Conservation (phyloP, 1,140 invertebrate genomes). For the Formica exsecta region DNA sequence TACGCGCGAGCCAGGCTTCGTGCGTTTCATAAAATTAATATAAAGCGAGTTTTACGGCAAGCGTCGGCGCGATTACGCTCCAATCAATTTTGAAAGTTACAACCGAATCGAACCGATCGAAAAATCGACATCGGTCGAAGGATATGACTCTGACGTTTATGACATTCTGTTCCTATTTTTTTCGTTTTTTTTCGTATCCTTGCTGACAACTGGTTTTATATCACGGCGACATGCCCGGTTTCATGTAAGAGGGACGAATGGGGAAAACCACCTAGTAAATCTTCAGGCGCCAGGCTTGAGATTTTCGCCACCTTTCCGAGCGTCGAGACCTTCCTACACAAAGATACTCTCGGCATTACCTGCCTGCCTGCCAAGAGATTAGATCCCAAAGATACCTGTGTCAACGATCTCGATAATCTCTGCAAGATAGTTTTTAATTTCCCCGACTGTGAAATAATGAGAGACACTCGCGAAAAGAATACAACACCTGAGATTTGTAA, state of each 20-base stretch:
- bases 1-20: neutral
- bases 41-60: constrained; percentile 25
- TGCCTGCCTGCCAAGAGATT: constrained; percentile 73
- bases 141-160: constrained; percentile 19
- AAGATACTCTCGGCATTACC: constrained; percentile 63
- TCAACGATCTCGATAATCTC: constrained; percentile 59
- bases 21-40: constrained; percentile 20
- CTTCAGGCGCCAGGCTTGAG: constrained; percentile 78
- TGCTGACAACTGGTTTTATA: neutral
- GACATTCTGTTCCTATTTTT: too few relatives aligned
- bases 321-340: constrained; percentile 58
- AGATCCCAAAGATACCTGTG: constrained; percentile 77
- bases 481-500: too few relatives aligned
- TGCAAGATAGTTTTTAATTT: constrained; percentile 48
- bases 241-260: constrained; percentile 25
- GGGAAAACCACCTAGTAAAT: constrained; percentile 76
- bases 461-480: too few relatives aligned
- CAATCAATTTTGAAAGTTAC: constrained; percentile 7
- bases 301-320: constrained; percentile 79
- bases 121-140: neutral
- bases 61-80: neutral
- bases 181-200: constrained; percentile 17
- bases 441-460: constrained; percentile 56
- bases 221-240: neutral
- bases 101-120: neutral